Conservation (phyloP, 2,113 vertebrate genomes). For the Embiotoca jacksoni region DNA sequence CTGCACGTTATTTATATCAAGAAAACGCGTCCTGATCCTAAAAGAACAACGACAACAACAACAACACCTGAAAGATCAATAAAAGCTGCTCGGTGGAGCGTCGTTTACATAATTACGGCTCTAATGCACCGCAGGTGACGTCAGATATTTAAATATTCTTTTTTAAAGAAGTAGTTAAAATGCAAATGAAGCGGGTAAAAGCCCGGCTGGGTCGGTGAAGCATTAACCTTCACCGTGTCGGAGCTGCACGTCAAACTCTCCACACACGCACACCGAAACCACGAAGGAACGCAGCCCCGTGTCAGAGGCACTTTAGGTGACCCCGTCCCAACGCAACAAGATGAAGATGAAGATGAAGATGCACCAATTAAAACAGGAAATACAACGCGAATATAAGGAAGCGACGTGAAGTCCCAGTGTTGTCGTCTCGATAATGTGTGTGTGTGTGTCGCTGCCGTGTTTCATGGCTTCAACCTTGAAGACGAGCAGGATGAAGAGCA, state of each 20-base stretch:
- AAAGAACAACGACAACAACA: neutral
- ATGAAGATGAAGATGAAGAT: no score
- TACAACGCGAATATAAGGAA: no score
- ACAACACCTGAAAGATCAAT: neutral
- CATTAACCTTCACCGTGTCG: slow-evolving; percentile 22
- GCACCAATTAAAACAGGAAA: no score
- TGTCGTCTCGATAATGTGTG: slow-evolving; percentile 33
- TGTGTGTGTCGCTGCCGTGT: neutral
- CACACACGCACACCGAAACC: neutral
- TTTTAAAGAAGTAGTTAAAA: slow-evolving; percentile 39
- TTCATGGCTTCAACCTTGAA: slow-evolving; percentile 76
- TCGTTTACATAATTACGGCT: neutral
- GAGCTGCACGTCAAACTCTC: neutral
- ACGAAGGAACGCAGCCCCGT: no score
- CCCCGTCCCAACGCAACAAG: no score
- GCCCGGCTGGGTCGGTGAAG: neutral
- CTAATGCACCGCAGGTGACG: neutral
- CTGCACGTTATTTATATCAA: neutral
- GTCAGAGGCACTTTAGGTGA: neutral
- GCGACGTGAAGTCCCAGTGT: no score
- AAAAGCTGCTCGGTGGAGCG: neutral
- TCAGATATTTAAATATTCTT: no score
- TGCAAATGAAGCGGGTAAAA: slow-evolving; percentile 29
- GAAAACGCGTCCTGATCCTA: neutral
- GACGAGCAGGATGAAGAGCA: slow-evolving; percentile 84